phyloP scores from a whole-genome alignment of 2,113 vertebrate species.

The Heptranchias perlo region DNA sequence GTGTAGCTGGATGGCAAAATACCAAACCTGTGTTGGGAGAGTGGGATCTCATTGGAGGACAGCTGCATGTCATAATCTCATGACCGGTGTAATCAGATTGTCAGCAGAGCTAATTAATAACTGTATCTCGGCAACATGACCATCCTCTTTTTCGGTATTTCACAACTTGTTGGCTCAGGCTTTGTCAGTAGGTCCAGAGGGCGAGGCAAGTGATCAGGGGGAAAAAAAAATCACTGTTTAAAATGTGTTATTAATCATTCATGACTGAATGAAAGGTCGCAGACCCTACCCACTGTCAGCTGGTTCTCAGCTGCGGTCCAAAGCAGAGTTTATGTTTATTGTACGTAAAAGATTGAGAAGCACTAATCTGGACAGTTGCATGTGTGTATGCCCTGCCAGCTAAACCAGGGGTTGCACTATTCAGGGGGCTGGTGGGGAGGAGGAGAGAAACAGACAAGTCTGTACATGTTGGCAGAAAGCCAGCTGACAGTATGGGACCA shows the following conservation, averaged over 20 bases:
- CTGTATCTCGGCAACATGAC: neutral
- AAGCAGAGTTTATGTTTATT: neutral
- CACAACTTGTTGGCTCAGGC: neutral
- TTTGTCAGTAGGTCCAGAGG: too few species aligned
- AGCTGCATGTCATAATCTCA: neutral
- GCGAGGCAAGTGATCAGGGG: neutral
- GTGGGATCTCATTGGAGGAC: neutral
- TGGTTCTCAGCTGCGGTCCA: neutral
- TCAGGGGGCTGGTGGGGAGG: too few species aligned
- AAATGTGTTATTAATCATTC: neutral
- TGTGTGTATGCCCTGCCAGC: neutral
- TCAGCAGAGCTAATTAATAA: conserved; percentile 11
- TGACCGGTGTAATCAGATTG: conserved; percentile 19
- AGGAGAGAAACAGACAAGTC: neutral
- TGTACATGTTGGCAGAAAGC: neutral
- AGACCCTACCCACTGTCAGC: neutral
- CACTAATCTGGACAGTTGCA: neutral
- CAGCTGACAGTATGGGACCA: neutral
- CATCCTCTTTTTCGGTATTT: neutral
- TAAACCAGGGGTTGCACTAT: neutral
- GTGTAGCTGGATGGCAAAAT: too few species aligned
- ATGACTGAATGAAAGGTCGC: neutral
- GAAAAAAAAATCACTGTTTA: neutral
- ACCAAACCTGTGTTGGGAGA: neutral
- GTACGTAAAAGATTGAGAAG: neutral